phyloP scores from a whole-genome alignment of 2,888 invertebrate genomes.

The Noctua janthina region DNA sequence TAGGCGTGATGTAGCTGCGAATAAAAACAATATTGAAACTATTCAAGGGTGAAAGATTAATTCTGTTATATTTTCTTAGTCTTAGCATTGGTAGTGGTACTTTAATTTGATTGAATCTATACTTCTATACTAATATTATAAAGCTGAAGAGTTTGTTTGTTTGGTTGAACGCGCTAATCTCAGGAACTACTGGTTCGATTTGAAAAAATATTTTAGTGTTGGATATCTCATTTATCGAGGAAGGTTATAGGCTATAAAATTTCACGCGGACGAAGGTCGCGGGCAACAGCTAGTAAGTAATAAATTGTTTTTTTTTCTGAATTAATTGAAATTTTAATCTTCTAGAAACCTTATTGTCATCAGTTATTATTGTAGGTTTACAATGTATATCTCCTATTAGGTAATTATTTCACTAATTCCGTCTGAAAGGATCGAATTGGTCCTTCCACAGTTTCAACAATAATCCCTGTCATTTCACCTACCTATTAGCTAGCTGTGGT shows the following conservation, averaged over 20 bases:
- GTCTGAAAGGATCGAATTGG: conserved; percentile 4
- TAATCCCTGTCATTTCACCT: conserved; percentile 6
- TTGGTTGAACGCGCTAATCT: too few relatives aligned
- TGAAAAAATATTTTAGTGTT: too few relatives aligned
- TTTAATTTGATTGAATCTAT: not conserved
- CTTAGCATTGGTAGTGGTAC: not conserved
- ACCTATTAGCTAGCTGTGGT: conserved; percentile 91
- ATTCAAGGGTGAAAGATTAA: not conserved
- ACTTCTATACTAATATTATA: too few relatives aligned
- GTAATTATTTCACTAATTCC: conserved; percentile 15
- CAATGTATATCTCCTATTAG: not conserved
- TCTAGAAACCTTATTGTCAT: not conserved
- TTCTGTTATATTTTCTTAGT: not conserved
- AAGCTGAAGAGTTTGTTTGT: too few relatives aligned
- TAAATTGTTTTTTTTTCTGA: not conserved
- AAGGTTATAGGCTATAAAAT: too few relatives aligned
- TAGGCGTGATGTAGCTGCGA: conserved; percentile 87
- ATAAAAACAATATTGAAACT: conserved; percentile 10
- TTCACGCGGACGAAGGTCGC: too few relatives aligned
- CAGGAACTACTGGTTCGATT: too few relatives aligned
- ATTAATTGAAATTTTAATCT: not conserved
- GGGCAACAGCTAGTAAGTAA: too few relatives aligned
- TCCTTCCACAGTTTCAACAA: conserved; percentile 5
- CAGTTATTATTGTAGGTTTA: not conserved
- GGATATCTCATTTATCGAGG: too few relatives aligned